Evolutionary conservation across 2,888 invertebrate species (phyloP), one percentile per base, ranked within the genome.

Genomic region (Ariolimax columbianus): DNA sequence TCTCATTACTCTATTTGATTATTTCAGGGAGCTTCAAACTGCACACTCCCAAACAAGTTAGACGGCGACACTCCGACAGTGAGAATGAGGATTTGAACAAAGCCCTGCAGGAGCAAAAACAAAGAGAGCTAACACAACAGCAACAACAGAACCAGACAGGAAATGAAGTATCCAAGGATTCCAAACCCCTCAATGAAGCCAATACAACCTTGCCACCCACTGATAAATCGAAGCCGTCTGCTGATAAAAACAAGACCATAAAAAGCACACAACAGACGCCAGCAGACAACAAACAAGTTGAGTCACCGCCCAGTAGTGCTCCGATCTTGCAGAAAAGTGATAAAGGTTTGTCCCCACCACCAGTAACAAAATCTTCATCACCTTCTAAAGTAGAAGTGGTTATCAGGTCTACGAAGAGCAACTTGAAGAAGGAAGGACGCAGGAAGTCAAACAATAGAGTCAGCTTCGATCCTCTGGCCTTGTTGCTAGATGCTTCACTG

Each of bases 381-480:
- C 26, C 55, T 19, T 75, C 75, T 33, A 6, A 40, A 33, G 85
- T 83, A 59, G 88, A 88, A 73, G 84, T 83, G 0, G 87, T 85
- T 14, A 55, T 89, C 14, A 88, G 88, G 84, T 90, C 87, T 84
- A 91, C 91, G 81, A 92, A 93, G 86, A 90, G 91, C 26, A 92
- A 92, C 86, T 88, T 92, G 91, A 97, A 97, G 94, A 94, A 92
- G 43, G 92, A 93, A 87, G 91, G 92, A 68, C 90, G 89, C 17
- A 88, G 88, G 83, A 91, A 90, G 66, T 90, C 91, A 38, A 86
- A 87, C 33, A 90, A 92, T 47, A 85, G 98, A 86, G 99, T 99
- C 63, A 98, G 98, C 94, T 99, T 99, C 93, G 99, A 99, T 95
- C 99, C 99, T 36, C 95, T 99, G 91, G 99, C 99, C 0, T 95